phyloP scores from a whole-genome alignment of 2,797 vertebrate species.

The Menidia menidia region DNA sequence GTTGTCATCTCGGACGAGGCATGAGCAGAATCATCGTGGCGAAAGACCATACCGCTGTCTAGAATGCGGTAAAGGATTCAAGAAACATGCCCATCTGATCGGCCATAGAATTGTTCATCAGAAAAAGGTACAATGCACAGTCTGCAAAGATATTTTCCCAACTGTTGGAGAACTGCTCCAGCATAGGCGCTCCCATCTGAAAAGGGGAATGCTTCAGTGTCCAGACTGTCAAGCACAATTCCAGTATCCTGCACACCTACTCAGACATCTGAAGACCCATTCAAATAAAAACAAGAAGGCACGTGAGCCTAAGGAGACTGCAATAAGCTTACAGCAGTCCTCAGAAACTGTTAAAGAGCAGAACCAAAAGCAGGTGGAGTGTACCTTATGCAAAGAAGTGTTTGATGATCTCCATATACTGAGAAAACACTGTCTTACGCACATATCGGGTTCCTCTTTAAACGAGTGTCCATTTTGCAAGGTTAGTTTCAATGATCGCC shows the following conservation, averaged over 20 bases:
- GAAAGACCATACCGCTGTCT: slow-evolving; percentile 81
- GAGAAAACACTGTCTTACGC: slow-evolving; percentile 77
- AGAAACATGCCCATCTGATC: slow-evolving; percentile 65
- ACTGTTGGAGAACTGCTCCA: slow-evolving; percentile 80
- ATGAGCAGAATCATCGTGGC: slow-evolving; percentile 73
- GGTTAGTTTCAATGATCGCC: slow-evolving; percentile 52
- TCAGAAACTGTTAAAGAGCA: slow-evolving; percentile 35
- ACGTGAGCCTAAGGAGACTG: slow-evolving; percentile 19
- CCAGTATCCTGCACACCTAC: slow-evolving; percentile 74
- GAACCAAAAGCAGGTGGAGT: slow-evolving; percentile 47
- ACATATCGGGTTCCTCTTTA: slow-evolving; percentile 65
- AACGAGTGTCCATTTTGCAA: slow-evolving; percentile 82
- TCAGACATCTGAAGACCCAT: slow-evolving; percentile 77
- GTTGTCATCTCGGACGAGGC: slow-evolving; percentile 60
- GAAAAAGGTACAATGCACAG: slow-evolving; percentile 81
- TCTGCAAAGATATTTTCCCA: slow-evolving; percentile 80
- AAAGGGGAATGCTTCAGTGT: slow-evolving; percentile 79
- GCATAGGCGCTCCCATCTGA: slow-evolving; percentile 77
- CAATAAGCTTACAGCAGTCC: slow-evolving; percentile 19
- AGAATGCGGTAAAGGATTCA: slow-evolving; percentile 81
- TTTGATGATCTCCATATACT: slow-evolving; percentile 69
- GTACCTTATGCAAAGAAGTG: slow-evolving; percentile 75
- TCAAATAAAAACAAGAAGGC: slow-evolving; percentile 43
- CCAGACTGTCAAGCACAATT: slow-evolving; percentile 81
- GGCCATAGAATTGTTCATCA: slow-evolving; percentile 79